Evolutionary conservation across 2,113 vertebrate genomes (phyloP).

Genomic region (Columba janthina): DNA sequence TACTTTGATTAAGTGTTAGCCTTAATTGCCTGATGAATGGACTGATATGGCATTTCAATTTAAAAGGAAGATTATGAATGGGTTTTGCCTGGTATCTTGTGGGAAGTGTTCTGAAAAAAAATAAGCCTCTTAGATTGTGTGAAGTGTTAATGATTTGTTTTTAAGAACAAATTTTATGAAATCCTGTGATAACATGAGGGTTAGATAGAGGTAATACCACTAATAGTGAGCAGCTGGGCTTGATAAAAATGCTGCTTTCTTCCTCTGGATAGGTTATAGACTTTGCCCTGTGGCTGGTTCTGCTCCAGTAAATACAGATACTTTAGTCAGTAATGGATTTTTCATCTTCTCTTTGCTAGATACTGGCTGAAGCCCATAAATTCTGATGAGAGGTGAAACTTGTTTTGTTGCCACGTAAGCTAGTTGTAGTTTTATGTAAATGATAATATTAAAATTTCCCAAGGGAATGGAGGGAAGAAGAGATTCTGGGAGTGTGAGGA

Average conservation of each 20-base stretch:
- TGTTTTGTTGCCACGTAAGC: constrained; percentile 1
- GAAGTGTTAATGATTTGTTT: constrained; percentile 4
- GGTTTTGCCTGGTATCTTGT: not conserved
- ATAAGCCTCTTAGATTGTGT: not conserved
- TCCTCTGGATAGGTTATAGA: not conserved
- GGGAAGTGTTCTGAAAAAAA: constrained; percentile 1
- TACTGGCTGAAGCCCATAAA: not conserved
- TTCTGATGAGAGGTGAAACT: not conserved
- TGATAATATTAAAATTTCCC: not conserved
- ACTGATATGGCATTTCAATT: not conserved
- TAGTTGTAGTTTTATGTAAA: constrained; percentile 42
- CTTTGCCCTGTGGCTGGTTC: constrained; percentile 33
- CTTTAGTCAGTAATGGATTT: not conserved
- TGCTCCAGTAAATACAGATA: constrained; percentile 3
- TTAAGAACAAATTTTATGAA: not conserved
- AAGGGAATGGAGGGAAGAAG: not conserved
- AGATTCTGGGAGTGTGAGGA: not conserved
- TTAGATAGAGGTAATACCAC: not conserved
- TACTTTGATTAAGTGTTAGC: not conserved
- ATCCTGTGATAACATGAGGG: not conserved
- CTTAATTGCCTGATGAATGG: not conserved
- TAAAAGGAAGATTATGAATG: not conserved
- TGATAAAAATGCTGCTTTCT: not conserved
- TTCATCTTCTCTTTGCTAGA: constrained; percentile 10
- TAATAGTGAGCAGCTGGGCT: not conserved